phyloP scores from a whole-genome alignment of 2,888 invertebrate species.

The Pristionchus japonicus region DNA sequence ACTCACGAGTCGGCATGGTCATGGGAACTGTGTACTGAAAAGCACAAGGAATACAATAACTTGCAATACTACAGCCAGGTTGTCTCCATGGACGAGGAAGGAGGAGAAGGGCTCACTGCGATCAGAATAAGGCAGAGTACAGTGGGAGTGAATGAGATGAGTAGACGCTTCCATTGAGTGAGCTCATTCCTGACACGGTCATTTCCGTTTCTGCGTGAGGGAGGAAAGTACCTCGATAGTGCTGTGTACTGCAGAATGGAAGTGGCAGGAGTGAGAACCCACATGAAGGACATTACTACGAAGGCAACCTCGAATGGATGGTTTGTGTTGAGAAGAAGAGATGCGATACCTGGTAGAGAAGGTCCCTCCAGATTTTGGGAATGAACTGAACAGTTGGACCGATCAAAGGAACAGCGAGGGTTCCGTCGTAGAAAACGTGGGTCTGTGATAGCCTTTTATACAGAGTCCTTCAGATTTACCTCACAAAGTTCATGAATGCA shows the following conservation, averaged over 20 bases:
- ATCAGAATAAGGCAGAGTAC: neutral
- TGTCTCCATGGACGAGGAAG: neutral
- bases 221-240: neutral
- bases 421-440: neutral
- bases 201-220: neutral
- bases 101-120: neutral
- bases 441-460: neutral
- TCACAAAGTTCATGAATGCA: neutral
- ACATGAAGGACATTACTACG: slow-evolving; percentile 14
- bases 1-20: neutral
- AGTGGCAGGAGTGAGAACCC: neutral
- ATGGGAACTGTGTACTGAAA: neutral
- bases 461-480: neutral
- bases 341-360: neutral
- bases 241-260: neutral
- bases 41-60: neutral
- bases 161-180: neutral
- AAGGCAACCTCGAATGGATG: neutral
- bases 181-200: neutral
- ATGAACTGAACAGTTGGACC: neutral
- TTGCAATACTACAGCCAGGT: too few relatives aligned
- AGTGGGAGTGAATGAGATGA: slow-evolving; percentile 3
- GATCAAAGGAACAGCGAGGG: neutral
- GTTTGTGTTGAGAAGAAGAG: too few relatives aligned
- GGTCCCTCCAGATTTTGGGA: neutral